Base-by-base conservation (phyloP, 2,113 vertebrate genomes). In the Pseudorasbora parva region DNA sequence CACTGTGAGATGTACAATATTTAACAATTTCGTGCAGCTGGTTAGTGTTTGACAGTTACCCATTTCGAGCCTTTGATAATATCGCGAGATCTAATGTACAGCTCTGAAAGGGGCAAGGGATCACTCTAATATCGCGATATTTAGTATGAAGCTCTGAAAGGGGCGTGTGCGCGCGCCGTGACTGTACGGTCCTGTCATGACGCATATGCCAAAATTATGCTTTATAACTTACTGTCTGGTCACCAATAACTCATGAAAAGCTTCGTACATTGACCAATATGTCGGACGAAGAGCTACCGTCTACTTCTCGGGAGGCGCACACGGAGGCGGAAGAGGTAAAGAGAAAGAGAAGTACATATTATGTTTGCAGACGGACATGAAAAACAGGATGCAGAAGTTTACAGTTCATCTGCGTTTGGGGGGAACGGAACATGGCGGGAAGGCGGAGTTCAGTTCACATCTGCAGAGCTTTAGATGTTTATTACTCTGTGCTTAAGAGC, bases 221-320 rank as follows among this genome's bases (percentile, higher is more conserved):
- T 84, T 86, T 83, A 30, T 64, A 88, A 87, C 79, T 87, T 78
- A 62, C 57, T 62, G 82, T 82, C 54, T 47, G 37, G 19, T 49
- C 10, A 73, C 25, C 57, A 75, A 77, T 75, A 71, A 83, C 69
- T 75, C 43, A 88, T 84, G 85, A 77, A 64, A 82, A 83, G 49
- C 71, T 17, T 41, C 19, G n/a, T 25, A 21, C 56, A 10, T 23
- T 69, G 59, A 60, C 72, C 25, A 75, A 60, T 4, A 91, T 91
- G 90, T 91, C 88, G 27, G 90, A 91, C 77, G 86, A 90, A 79
- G 90, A 90, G 89, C 80, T 84, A 54, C 90, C 90, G 80, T 90
- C 88, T 64, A 91, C 90, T 78, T 91, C 90, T 73, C 72, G 78
- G 59, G 89, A 88, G 30, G 86, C 75, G 45, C 79, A 84, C 17